Base-by-base conservation (phyloP, 2,888 invertebrate genomes). In the Halictus ligatus region DNA sequence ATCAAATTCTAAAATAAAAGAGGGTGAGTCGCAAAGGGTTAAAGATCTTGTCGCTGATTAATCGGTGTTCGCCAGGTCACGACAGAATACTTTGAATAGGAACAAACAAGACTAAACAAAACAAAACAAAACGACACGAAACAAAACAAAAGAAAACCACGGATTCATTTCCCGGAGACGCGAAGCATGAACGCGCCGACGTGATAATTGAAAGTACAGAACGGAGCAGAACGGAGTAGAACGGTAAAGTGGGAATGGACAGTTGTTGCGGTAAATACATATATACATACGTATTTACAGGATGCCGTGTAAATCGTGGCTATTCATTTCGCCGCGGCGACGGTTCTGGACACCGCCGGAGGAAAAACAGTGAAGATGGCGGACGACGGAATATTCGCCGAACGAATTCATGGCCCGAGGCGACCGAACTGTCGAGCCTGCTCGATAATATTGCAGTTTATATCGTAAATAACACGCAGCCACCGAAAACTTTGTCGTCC, bases 361-460 rank as follows among this genome's bases (percentile, higher is more conserved):
- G 80, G 86, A 88, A 88, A 90, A 86, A 83, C 81, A 35, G 76
- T 15, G 73, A 64, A 73, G 71, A 58, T 69, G 60, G 58, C 82
- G 78, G 29, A 64, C 69, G 78, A 64, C 73, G 78, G 80, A 71
- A 78, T 86, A 79, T 81, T 81, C 64, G 72, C 64, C 67, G 75
- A 83, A 80, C 64, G 80, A 83, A 86, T 88, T 86, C 88, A 79
- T 76, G 40, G 73, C 64, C 25, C 12, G 71, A 46, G 80, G 83
- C 48, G n/a, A 13, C 35, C n/a, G 67, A 50, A 54, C n/a, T n/a
- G 21, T 21, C 67, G 50, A 40, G 35, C 50, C 46, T 21, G 85
- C 74, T 80, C 86, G 89, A 86, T 88, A 82, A 86, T 91, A 79
- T 82, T 86, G 81, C 81, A 80, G 79, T 89, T 88, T 84, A 86